Conservation (phyloP, 2,888 invertebrate species). For the Sphecodes monilicornis region DNA sequence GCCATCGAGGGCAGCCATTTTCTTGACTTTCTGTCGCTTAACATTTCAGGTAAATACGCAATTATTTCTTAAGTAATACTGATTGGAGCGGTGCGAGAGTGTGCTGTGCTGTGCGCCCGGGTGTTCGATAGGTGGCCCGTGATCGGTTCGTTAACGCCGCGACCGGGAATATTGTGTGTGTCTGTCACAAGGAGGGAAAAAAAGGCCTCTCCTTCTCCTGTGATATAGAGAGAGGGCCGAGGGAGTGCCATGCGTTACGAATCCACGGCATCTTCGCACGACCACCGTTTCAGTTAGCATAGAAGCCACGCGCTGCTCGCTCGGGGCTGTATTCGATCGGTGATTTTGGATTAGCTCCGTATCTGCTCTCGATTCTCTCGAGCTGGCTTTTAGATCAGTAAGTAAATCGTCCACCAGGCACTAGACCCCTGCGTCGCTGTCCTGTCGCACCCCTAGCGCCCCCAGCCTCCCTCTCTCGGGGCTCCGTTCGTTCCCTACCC, state of each 20-base stretch:
- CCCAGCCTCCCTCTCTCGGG: conserved; percentile 36
- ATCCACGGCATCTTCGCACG: conserved; percentile 66
- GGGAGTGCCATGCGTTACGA: conserved; percentile 80
- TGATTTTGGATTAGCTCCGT: conserved; percentile 58
- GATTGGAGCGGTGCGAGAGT: conserved; percentile 75
- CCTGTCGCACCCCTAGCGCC: conserved; percentile 66
- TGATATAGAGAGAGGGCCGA: conserved; percentile 67
- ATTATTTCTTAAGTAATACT: conserved; percentile 75
- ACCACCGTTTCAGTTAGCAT: conserved; percentile 57
- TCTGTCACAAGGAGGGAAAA: conserved; percentile 62
- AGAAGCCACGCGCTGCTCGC: conserved; percentile 42
- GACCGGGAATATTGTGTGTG: conserved; percentile 54
- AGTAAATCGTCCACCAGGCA: conserved; percentile 72
- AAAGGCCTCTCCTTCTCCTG: conserved; percentile 59
- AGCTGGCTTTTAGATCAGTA: conserved; percentile 72
- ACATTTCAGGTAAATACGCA: conserved; percentile 82
- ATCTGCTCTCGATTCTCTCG: conserved; percentile 54
- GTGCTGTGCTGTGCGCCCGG: conserved; percentile 75
- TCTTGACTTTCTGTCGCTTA: conserved; percentile 82
- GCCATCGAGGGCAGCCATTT: conserved; percentile 82
- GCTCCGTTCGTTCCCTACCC: conserved; percentile 6
- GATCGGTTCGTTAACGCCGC: conserved; percentile 57
- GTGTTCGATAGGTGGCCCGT: conserved; percentile 66
- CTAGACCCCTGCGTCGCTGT: conserved; percentile 75
- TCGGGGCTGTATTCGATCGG: conserved; percentile 37